Evolutionary conservation across 2,113 vertebrate species (phyloP), one percentile per base, ranked within the genome.

Genomic region (Mandrillus leucophaeus): DNA sequence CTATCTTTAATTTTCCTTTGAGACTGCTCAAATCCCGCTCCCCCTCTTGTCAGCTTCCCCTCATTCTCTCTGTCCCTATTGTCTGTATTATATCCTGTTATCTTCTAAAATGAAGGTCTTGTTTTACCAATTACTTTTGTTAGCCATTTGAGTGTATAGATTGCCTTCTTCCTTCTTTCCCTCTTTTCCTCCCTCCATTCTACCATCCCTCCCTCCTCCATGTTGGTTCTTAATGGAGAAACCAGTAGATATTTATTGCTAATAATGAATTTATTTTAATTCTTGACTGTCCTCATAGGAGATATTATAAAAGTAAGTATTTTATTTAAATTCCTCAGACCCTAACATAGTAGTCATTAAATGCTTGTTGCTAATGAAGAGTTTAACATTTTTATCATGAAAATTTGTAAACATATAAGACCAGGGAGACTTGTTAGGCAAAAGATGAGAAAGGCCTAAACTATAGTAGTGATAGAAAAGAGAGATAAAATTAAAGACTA

Each of bases 291-390:
- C 40, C 57, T 78, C 68, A 55, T 35, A 87, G 81, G 38, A 61
- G 30, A 73, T 86, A 30, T 25, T 59, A 2, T 32, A 32, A 82
- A 82, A 50, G 38, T 95, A 85, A 79, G 64, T 82, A 72, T 57
- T 88, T 75, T 79, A 76, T 66, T 91, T 91, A 92, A 85, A 79
- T 78, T 68, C 73, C 79, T 96, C 14, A 86, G 52, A 20, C 14
- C 32, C 13, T 90, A 79, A 72, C 64, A 76, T 32, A 40, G 2
- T 72, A 86, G 43, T 5, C n/a, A 40, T 52, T 95, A 87, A 50
- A 79, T 93, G 11, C 80, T 89, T 66, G 11, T 57, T 81, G 59
- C 32, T 86, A 32, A 80, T 92, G 86, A 88, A 92, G 43, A 38
- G 45, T 78, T 90, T 89, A n/a, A 40, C 23, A 80, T 48, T 84